Evolutionary conservation across 2,888 invertebrate genomes (phyloP), one percentile per base, ranked within the genome.

Genomic region (Argynnis bischoffii): DNA sequence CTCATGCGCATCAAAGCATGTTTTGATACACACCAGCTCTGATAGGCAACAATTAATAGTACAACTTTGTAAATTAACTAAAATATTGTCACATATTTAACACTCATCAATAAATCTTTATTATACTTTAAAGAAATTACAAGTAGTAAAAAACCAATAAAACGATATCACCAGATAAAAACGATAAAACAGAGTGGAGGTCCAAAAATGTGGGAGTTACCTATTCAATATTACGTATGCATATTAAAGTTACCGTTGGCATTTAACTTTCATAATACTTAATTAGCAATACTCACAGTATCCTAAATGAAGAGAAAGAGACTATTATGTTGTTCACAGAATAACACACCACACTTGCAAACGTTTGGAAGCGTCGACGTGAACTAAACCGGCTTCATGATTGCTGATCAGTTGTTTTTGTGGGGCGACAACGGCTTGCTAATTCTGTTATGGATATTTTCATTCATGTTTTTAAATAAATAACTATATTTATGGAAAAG

Each of bases 381-480:
- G 77, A 77, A 83, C 81, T 82, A 76, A 78, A 80, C 79, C 78
- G 77, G 76, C 77, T 77, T 63, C 72, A 76, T 77, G 78, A 78
- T 77, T 78, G 76, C 70, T 73, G 78, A 76, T 77, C 77, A 70
- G 70, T 72, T 67, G 70, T 41, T 65, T 61, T 47, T 69, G 71
- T 78, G 75, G 76, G 69, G 75, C 72, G 69, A 66, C 81, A 69
- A 79, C 14, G 53, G 35, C 31, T 35, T 35, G 31, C 16, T 50
- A 11, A 41, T 41, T 41, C 35, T 41, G 8, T 11, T 41, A 41
- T 11, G 35, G 35, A 41, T 41, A 41, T 41, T 41, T 2, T 41
- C 35, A 41, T 41, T 41, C 11, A 11, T 51, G 13, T 47, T 41
- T 16, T 41, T 47, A 35, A 16, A 35, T 16, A 35, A 35, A 55